These are phyloP conservation scores for Neotoxoptera formosana DNA, from an alignment of 1,140 invertebrate genomes.

Conservation along the genomic window DNA sequence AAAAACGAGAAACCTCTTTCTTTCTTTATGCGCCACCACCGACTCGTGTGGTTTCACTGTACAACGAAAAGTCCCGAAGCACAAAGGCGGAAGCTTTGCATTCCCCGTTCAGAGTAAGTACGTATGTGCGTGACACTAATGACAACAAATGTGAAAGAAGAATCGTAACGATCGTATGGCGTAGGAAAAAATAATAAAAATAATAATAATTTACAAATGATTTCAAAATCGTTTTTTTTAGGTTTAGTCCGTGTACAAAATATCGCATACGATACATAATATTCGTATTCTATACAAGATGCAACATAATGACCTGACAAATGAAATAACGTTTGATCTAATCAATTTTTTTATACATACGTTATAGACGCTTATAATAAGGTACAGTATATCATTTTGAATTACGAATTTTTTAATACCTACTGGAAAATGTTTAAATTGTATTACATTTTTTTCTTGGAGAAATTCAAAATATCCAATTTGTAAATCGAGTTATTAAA, in stretches of 20 bases:
- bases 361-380: no score
- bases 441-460: no score
- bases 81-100: neutral
- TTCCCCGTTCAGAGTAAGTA: neutral
- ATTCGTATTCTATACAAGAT: no score
- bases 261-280: neutral
- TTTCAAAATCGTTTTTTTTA: no score
- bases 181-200: neutral
- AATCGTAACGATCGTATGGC: neutral
- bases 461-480: no score
- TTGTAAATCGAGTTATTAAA: no score
- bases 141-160: neutral
- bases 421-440: no score
- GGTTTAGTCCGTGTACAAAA: neutral
- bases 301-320: no score
- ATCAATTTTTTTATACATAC: no score
- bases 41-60: neutral
- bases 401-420: no score
- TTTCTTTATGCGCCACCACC: neutral
- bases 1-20: neutral
- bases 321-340: no score
- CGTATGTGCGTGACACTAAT: neutral
- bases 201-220: neutral
- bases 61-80: neutral
- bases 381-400: no score